Evolutionary conservation across 1,140 invertebrate genomes (phyloP), one percentile per base, ranked within the genome.

Genomic region (Orussus abietinus): DNA sequence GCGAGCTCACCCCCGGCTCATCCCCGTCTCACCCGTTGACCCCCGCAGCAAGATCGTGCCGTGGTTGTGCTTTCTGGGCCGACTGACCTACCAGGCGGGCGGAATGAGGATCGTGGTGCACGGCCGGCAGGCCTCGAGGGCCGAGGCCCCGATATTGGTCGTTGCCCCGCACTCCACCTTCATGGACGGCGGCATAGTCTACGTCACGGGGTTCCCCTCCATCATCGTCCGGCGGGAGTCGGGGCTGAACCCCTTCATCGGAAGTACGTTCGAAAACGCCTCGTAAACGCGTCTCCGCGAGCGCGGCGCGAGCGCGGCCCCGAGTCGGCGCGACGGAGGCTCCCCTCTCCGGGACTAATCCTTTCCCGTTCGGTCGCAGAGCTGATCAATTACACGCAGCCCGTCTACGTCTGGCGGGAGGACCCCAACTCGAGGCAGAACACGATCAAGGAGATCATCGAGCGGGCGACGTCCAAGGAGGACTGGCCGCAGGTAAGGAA

Each of bases 311-410:
- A n/a, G n/a, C n/a, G n/a, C n/a, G n/a, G n/a, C n/a, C n/a, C n/a
- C n/a, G n/a, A n/a, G n/a, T n/a, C n/a, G n/a, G n/a, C n/a, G n/a
- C n/a, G n/a, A n/a, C n/a, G n/a, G n/a, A n/a, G n/a, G n/a, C n/a
- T n/a, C n/a, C n/a, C n/a, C n/a, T n/a, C n/a, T n/a, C n/a, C n/a
- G n/a, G n/a, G n/a, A n/a, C n/a, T n/a, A n/a, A n/a, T n/a, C n/a
- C n/a, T n/a, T n/a, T n/a, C n/a, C n/a, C n/a, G n/a, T n/a, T 47
- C 46, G 18, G 47, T 77, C 75, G 7, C 70, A 89, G 91, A 89
- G 70, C 73, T 96, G 25, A 92, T 95, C 40, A 89, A 91, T 64
- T 94, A 89, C 62, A 92, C 91, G 0, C 93, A 97, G 70, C 92
- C 94, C 0, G 87, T 98, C 10, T 94, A 93, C 61, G 93, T 97